phyloP scores from a whole-genome alignment of 2,888 invertebrate species.

The Gibbula magus region DNA sequence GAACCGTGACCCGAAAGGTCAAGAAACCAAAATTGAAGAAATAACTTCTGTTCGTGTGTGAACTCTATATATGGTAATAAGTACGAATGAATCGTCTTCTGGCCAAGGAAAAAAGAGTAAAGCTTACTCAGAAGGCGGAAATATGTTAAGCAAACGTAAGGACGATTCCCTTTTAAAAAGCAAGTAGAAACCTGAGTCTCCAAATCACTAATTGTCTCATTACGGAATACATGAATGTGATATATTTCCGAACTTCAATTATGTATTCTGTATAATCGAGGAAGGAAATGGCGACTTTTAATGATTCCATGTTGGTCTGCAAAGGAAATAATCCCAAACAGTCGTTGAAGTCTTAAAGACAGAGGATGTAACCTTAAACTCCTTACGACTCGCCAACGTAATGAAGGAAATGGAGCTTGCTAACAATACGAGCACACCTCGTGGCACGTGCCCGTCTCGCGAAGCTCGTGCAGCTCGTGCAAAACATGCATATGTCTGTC shows the following conservation, averaged over 20 bases:
- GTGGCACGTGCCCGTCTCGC: not conserved
- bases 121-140: too few relatives aligned
- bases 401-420: slow-evolving; percentile 8
- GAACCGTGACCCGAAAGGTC: not conserved
- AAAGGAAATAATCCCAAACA: slow-evolving; percentile 3
- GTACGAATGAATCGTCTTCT: not conserved
- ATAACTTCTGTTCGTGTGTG: not conserved
- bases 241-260: slow-evolving; percentile 15
- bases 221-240: not conserved
- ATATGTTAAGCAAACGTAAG: not conserved
- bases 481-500: not conserved
- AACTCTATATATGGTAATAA: not conserved
- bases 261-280: not conserved
- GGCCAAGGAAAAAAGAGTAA: not conserved
- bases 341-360: not conserved
- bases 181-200: not conserved
- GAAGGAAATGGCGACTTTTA: slow-evolving; percentile 13
- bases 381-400: not conserved
- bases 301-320: slow-evolving; percentile 7
- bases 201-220: slow-evolving; percentile 6
- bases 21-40: slow-evolving; percentile 1
- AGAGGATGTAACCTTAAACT: not conserved
- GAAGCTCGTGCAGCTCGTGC: not conserved
- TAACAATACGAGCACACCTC: slow-evolving; percentile 5
- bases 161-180: not conserved